phyloP scores from a whole-genome alignment of 2,113 vertebrate species.

The Arenaria interpres region DNA sequence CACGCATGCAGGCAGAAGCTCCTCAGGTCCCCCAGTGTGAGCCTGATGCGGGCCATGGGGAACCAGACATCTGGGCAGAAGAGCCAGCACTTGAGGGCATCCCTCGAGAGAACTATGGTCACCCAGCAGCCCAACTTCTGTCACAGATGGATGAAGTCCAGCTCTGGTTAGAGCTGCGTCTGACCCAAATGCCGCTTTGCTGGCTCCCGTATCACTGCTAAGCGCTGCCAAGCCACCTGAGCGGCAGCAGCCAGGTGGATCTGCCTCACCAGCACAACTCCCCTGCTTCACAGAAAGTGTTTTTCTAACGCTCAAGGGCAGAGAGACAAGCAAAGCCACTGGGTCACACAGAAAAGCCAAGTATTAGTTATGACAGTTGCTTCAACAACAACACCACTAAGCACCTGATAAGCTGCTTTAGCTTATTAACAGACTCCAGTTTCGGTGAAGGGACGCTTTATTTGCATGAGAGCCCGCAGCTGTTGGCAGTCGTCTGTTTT shows the following conservation, averaged over 20 bases:
- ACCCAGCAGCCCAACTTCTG: not conserved
- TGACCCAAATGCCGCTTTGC: not conserved
- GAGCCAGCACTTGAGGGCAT: not conserved
- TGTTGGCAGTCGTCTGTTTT: rapidly evolving
- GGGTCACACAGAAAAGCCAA: not conserved
- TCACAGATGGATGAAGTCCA: not conserved
- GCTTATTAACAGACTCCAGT: not conserved
- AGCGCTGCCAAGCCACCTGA: not conserved
- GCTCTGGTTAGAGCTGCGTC: not conserved
- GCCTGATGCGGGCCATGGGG: rapidly evolving
- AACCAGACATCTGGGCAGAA: not conserved
- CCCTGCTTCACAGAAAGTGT: not conserved
- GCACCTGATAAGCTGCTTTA: conserved; percentile 8
- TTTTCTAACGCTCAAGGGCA: not conserved
- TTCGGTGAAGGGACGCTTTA: not conserved
- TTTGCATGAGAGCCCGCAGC: rapidly evolving
- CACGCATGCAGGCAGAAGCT: rapidly evolving
- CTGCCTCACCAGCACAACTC: not conserved
- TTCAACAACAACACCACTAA: not conserved
- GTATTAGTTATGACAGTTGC: not conserved
- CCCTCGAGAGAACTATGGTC: not conserved
- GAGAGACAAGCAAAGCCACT: not conserved
- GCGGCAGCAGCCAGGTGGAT: rapidly evolving
- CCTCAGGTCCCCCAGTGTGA: not conserved
- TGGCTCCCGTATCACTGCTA: rapidly evolving